These are phyloP conservation scores for Lampropteryx suffumata DNA, from an alignment of 2,888 invertebrate genomes.

Conservation along the genomic window DNA sequence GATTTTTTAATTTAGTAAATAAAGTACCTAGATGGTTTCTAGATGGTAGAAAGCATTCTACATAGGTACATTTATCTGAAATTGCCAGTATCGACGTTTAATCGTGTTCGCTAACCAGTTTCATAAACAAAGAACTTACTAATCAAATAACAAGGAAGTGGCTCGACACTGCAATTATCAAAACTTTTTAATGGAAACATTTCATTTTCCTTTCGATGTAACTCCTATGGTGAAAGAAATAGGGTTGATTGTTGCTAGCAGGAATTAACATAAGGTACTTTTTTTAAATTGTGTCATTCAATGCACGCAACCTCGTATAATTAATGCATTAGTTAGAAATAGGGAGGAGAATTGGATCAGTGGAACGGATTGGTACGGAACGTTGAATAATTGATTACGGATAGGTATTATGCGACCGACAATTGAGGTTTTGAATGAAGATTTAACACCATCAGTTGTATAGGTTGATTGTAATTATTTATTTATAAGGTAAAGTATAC, in stretches of 20 bases:
- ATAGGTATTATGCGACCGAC: too few relatives aligned
- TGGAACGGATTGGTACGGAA: slow-evolving; percentile 26
- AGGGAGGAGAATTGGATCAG: slow-evolving; percentile 21
- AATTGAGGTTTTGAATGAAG: too few relatives aligned
- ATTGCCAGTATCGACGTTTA: slow-evolving; percentile 12
- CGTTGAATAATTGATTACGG: background rate
- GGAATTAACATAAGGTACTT: too few relatives aligned
- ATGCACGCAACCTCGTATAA: slow-evolving; percentile 36
- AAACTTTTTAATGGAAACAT: slow-evolving; percentile 18
- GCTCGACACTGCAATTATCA: slow-evolving; percentile 21
- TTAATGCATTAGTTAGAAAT: slow-evolving; percentile 31
- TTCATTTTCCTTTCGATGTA: background rate
- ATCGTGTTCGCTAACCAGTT: slow-evolving; percentile 8
- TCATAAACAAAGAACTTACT: slow-evolving; percentile 22
- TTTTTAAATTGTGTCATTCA: slow-evolving; percentile 22
- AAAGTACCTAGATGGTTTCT: too few relatives aligned
- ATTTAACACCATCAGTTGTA: too few relatives aligned
- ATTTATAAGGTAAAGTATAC: too few relatives aligned
- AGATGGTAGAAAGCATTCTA: too few relatives aligned
- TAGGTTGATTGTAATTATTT: too few relatives aligned
- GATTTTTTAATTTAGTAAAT: too few relatives aligned
- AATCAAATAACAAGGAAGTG: slow-evolving; percentile 29
- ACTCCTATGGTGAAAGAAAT: background rate
- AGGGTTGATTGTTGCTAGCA: slow-evolving; percentile 8
- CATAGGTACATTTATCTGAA: background rate